phyloP scores from a whole-genome alignment of 2,113 vertebrate species.

The Odontesthes bonariensis region DNA sequence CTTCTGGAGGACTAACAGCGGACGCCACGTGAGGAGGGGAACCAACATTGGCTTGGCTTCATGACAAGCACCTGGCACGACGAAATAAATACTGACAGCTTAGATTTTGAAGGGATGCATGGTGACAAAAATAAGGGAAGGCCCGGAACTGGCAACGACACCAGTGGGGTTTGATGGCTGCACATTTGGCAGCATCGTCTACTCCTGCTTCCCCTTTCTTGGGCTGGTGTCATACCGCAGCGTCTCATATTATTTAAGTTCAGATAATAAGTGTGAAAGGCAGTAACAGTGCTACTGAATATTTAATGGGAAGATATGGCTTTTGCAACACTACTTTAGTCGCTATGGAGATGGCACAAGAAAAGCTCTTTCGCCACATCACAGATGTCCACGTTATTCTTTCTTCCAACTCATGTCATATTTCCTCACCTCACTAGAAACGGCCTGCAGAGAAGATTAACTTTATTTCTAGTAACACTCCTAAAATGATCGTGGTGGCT shows the following conservation, averaged over 20 bases:
- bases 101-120: background rate
- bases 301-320: too few relatives aligned
- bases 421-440: too few relatives aligned
- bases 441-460: too few relatives aligned
- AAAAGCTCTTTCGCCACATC: too few relatives aligned
- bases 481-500: too few relatives aligned
- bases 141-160: background rate
- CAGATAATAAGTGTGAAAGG: background rate
- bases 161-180: background rate
- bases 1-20: constrained; percentile 38
- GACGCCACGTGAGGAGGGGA: constrained; percentile 2
- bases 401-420: too few relatives aligned
- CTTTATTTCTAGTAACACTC: too few relatives aligned
- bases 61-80: background rate
- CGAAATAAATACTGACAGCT: constrained; percentile 6
- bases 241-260: background rate
- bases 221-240: too few relatives aligned
- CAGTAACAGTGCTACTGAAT: too few relatives aligned
- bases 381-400: too few relatives aligned
- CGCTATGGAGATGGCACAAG: too few relatives aligned
- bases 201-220: constrained; percentile 41
- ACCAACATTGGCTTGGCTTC: constrained; percentile 19
- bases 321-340: too few relatives aligned
- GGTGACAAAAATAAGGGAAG: background rate
- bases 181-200: background rate